These are phyloP conservation scores for Nycteola revayana DNA, from an alignment of 2,888 invertebrate genomes.

Conservation along the genomic window DNA sequence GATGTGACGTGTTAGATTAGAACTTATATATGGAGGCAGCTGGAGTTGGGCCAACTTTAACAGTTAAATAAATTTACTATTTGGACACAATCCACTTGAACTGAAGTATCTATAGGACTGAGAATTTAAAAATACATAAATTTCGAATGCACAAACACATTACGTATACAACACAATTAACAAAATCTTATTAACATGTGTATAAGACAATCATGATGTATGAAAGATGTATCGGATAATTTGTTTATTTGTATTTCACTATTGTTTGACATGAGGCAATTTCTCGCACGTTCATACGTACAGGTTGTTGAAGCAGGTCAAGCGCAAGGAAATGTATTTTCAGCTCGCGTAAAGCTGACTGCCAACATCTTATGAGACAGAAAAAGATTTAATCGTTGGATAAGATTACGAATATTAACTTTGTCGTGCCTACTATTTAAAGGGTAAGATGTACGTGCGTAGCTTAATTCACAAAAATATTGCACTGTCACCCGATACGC, in stretches of 20 bases:
- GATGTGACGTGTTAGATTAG: constrained; percentile 39
- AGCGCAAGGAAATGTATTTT: constrained; percentile 53
- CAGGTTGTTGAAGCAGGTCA: constrained; percentile 38
- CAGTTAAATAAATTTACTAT: constrained; percentile 45
- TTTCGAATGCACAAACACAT: background rate
- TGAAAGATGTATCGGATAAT: too few species aligned
- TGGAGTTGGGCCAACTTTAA: constrained; percentile 59
- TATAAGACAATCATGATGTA: too few species aligned
- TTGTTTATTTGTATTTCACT: background rate
- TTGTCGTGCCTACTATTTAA: too few species aligned
- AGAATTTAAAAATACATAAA: constrained; percentile 11
- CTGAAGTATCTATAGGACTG: constrained; percentile 14
- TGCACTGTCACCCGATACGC: too few species aligned
- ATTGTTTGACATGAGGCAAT: constrained; percentile 14
- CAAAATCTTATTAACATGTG: background rate
- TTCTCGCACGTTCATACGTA: constrained; percentile 6
- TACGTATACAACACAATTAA: too few species aligned
- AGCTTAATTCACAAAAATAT: too few species aligned
- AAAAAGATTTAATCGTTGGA: too few species aligned
- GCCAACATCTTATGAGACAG: too few species aligned
- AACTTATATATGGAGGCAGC: constrained; percentile 54
- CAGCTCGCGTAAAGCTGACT: constrained; percentile 26
- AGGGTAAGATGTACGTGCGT: too few species aligned
- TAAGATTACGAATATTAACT: too few species aligned
- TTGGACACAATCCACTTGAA: constrained; percentile 37